Conservation (phyloP, 2,113 vertebrate species). For the Triplophysa siluroides region DNA sequence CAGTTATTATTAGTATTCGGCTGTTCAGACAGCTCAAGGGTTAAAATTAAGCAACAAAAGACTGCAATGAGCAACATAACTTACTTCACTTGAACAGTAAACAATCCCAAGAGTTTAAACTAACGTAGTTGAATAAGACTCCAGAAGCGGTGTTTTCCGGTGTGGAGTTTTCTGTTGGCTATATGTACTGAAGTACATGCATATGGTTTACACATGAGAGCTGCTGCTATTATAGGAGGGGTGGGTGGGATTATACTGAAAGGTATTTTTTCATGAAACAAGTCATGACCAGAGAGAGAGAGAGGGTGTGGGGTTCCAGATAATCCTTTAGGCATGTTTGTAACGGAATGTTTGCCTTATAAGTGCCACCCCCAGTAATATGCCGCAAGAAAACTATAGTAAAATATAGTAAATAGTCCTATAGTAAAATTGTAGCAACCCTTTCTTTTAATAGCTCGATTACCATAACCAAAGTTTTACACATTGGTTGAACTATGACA, state of each 20-base stretch:
- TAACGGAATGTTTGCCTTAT: no score
- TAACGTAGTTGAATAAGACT: background rate
- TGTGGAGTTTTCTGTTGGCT: background rate
- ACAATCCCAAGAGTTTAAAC: background rate
- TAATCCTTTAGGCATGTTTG: no score
- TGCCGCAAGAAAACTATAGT: no score
- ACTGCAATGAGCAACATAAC: background rate
- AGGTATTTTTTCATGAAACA: no score
- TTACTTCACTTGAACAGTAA: background rate
- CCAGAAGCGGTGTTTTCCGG: background rate
- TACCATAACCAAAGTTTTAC: no score
- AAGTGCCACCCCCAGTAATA: background rate
- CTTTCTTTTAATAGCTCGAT: no score
- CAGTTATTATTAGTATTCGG: slow-evolving; percentile 6
- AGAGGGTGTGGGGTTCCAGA: no score
- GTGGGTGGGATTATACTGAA: background rate
- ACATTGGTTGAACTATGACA: no score
- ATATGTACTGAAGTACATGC: background rate
- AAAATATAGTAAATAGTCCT: no score
- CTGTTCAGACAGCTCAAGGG: background rate
- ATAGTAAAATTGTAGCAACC: no score
- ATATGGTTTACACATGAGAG: background rate
- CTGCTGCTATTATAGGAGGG: background rate
- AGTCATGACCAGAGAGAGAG: no score
- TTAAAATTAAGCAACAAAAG: background rate